These are phyloP conservation scores for Pachydiplax longipennis DNA, from an alignment of 2,888 invertebrate genomes.

Conservation along the genomic window DNA sequence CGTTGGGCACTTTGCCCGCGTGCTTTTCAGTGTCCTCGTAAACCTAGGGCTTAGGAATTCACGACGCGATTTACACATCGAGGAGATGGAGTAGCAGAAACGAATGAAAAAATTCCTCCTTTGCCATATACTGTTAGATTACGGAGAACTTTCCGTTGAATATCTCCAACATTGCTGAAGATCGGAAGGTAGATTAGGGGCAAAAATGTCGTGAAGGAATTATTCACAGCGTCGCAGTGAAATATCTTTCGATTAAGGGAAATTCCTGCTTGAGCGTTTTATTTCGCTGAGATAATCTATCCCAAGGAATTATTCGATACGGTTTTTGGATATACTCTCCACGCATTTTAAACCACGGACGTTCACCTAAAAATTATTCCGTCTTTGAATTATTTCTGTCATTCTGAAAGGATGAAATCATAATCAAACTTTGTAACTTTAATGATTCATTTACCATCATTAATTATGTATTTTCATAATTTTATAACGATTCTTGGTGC, in stretches of 20 bases:
- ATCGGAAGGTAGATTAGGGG: not conserved
- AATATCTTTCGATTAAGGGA: not conserved
- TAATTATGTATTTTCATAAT: too few relatives aligned
- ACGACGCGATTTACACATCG: not conserved
- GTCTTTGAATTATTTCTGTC: too few relatives aligned
- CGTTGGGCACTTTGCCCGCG: not conserved
- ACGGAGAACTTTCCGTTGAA: not conserved
- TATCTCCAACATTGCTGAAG: not conserved
- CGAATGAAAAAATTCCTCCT: not conserved
- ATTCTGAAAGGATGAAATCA: too few relatives aligned
- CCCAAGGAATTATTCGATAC: too few relatives aligned
- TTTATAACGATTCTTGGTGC: too few relatives aligned
- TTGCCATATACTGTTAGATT: not conserved
- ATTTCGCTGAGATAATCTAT: too few relatives aligned
- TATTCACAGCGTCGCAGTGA: not conserved
- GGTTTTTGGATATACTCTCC: too few relatives aligned
- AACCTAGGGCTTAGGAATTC: not conserved
- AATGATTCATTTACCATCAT: too few relatives aligned
- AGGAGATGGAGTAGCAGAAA: not conserved
- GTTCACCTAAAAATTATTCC: too few relatives aligned
- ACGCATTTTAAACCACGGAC: too few relatives aligned
- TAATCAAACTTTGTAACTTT: too few relatives aligned
- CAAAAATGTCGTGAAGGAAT: not conserved
- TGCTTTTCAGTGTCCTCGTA: slow-evolving; percentile 1
- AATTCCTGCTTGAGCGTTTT: too few relatives aligned